These are phyloP conservation scores for Lepidonotus clava DNA, from an alignment of 2,888 invertebrate species.

Conservation along the genomic window DNA sequence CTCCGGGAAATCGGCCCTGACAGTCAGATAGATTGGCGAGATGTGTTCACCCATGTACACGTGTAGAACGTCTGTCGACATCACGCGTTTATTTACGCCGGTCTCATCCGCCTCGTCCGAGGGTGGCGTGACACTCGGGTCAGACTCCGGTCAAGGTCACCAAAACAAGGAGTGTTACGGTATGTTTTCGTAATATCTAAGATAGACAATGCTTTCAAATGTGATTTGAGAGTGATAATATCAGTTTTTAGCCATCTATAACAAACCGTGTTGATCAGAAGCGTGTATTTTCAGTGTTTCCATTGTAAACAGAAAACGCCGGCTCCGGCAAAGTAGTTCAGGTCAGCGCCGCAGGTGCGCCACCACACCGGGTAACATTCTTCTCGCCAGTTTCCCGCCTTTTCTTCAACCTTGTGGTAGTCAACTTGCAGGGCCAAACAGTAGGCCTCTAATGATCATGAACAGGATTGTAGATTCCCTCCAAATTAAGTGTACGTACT, in stretches of 20 bases:
- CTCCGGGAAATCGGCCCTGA: background rate
- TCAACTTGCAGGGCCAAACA: no score
- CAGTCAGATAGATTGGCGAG: background rate
- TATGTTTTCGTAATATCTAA: no score
- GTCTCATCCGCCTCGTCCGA: background rate
- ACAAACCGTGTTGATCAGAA: background rate
- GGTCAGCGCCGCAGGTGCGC: background rate
- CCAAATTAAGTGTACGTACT: no score
- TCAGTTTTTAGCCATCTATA: background rate
- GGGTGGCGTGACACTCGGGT: slow-evolving; percentile 1
- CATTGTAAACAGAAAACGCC: background rate
- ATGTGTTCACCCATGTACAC: background rate
- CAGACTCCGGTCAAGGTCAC: background rate
- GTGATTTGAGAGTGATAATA: background rate
- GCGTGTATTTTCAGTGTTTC: background rate
- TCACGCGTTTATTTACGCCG: background rate
- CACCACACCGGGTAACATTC: background rate
- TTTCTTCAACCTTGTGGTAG: no score
- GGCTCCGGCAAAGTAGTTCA: background rate
- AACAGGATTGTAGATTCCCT: no score
- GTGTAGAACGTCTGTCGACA: background rate
- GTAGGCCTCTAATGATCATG: no score
- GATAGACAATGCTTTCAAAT: no score
- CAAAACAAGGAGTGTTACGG: no score
- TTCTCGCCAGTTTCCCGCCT: no score